Evolutionary conservation across 2,113 vertebrate species (phyloP).

Genomic region (Tragelaphus strepsiceros): DNA sequence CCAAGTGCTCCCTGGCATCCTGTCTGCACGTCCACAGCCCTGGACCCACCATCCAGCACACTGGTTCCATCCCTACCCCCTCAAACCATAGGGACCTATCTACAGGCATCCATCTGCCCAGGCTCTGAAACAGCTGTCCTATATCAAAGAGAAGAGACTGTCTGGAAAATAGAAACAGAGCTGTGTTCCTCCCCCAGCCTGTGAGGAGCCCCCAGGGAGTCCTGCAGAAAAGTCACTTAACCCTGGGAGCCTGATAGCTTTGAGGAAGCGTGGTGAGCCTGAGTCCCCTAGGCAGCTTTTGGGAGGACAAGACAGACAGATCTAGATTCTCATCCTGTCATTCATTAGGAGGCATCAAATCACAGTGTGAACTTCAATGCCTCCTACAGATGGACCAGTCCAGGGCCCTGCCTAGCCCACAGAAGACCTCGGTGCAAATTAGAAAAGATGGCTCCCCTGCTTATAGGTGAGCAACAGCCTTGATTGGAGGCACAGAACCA

Average conservation of each 20-base stretch:
- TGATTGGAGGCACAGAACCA: background rate
- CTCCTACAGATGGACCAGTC: background rate
- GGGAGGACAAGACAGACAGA: background rate
- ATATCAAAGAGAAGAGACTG: background rate
- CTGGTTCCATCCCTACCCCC: background rate
- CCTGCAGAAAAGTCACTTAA: background rate
- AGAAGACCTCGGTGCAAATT: background rate
- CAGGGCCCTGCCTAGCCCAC: background rate
- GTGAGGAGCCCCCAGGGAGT: background rate
- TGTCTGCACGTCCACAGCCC: rapidly evolving
- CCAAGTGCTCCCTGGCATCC: rapidly evolving
- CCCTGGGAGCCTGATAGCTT: background rate
- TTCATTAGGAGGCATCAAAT: background rate
- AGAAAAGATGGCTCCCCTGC: background rate
- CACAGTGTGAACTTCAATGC: background rate
- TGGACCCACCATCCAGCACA: background rate
- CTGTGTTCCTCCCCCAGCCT: rapidly evolving
- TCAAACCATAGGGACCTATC: rapidly evolving
- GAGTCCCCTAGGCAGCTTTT: background rate
- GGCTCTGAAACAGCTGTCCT: background rate
- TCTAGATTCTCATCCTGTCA: background rate
- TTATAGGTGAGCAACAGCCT: rapidly evolving
- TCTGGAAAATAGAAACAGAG: background rate
- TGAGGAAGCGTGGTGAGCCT: background rate
- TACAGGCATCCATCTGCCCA: background rate